Conservation (phyloP, 1,140 invertebrate genomes). For the Tetramorium alpestre region DNA sequence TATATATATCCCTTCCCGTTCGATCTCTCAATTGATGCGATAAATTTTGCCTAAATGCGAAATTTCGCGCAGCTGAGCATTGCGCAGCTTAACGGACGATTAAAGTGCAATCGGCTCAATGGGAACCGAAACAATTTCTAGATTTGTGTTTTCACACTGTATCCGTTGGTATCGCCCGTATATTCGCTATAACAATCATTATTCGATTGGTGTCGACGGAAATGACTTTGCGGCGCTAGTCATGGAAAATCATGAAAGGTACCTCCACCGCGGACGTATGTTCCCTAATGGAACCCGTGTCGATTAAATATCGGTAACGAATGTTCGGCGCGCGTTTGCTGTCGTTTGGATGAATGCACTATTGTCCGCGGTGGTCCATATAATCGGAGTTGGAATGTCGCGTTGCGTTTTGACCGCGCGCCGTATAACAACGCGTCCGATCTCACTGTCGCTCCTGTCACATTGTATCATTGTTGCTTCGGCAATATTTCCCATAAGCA, state of each 20-base stretch:
- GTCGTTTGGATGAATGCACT: conserved; percentile 24
- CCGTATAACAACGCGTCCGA: not conserved
- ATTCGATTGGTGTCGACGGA: conserved; percentile 43
- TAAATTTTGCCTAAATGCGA: not conserved
- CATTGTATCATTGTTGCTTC: not conserved
- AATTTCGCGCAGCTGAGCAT: not conserved
- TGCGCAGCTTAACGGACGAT: not conserved
- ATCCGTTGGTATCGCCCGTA: not conserved
- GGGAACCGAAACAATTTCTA: conserved; percentile 1
- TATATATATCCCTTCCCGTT: not conserved
- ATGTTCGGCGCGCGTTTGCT: conserved; percentile 14
- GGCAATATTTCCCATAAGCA: not conserved
- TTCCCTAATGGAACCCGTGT: conserved; percentile 47
- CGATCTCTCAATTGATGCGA: not conserved
- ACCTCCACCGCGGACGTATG: conserved; percentile 7
- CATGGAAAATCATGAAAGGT: conserved; percentile 46
- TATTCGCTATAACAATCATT: conserved; percentile 12
- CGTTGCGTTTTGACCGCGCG: conserved; percentile 7
- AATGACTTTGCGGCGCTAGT: conserved; percentile 22
- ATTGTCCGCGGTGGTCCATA: conserved; percentile 34
- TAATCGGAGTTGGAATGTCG: conserved; percentile 31
- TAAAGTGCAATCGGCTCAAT: not conserved
- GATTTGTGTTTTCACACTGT: conserved; percentile 17
- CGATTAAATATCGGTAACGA: conserved; percentile 58
- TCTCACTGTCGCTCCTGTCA: not conserved